Evolutionary conservation across 2,113 vertebrate genomes (phyloP), one percentile per base, ranked within the genome.

Genomic region (Takifugu flavidus): DNA sequence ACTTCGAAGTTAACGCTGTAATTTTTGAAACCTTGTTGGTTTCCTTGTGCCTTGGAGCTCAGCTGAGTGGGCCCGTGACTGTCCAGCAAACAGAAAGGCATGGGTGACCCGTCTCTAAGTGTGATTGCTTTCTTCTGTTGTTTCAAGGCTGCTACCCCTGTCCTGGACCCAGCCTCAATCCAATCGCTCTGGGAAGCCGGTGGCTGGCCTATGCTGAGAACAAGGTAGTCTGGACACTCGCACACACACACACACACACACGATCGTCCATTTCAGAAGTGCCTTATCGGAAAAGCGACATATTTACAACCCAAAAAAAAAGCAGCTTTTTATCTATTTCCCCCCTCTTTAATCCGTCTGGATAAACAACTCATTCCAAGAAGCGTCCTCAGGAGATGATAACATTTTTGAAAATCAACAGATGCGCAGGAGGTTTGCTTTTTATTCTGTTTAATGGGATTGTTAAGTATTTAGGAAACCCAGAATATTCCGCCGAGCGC

Each of bases 131-230:
- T 63, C 12, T 47, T 77, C 45, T 84, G 68, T 70, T 31, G 13
- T 45, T 84, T 90, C 43, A 84, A 99, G 97, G 96, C 90, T 99
- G 97, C 82, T 98, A 94, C 78, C 97, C 96, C 28, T 98, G 96
- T 65, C 94, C 96, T 4, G 97, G 96, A 70, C 97, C 95, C 74
- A 96, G 95, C 82, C 94, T 96, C 89, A 99, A 99, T 83, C 97
- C 97, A 20, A 89, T 99, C 67, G 94, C 97, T 68, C 89, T 99
- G 59, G 97, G 96, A 67, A 94, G 92, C 68, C 94, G 96, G 58
- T 99, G 96, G 97, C 91, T 99, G 46, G 97, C 96, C 65, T 99
- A 99, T 53, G 96, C 96, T 53, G 96, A 99, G 86, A 98, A 98
- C 84, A 98, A 98, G 95, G 96, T 99, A 91, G 88, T 63, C 25